Base-by-base conservation (phyloP, 2,113 vertebrate species). In the Eolophus roseicapilla region DNA sequence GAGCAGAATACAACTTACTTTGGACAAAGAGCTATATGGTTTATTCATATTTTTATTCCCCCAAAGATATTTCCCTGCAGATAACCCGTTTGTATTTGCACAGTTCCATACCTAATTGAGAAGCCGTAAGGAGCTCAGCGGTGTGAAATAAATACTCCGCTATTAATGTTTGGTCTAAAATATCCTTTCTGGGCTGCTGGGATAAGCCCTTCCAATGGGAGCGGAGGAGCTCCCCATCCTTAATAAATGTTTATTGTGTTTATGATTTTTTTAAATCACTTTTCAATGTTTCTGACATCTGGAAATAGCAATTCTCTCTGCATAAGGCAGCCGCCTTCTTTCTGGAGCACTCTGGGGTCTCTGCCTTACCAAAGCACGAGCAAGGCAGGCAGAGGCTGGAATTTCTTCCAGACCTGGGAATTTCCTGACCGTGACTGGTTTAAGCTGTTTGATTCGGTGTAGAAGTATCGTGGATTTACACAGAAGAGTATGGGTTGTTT, bases 21-120 rank as follows among this genome's bases (percentile, higher is more conserved):
- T n/a, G 16, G 28, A 49, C 11, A 29, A 35, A 74, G 1, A 27
- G 21, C 4, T 7, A 0, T 9, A 1, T 3, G 21, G 14, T 33
- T 43, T 17, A 14, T 69, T 65, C 2, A 0, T 43, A 2, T 29
- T 29, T 49, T 44, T 29, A 52, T 41, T 31, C 14, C 7, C 28
- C 21, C 2, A 2, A 13, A 52, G 31, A 11, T 33, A 19, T 71
- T 65, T n/a, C 17, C 17, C 23, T 1, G 6, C 24, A 4, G 31
- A 2, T 8, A 3, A 16, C 1, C 12, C 15, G 35, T 29, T 71
- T 39, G 33, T 69, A 23, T 29, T 50, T 52, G 29, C 11, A 53
- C 16, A 8, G 43, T 73, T 29, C 14, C 19, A 8, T 35, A 28
- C n/a, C 55, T 57, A 78, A 73, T 63, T 55, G 49, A 64, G 11